Evolutionary conservation across 92 coral and sea anemone species (phyloP), one percentile per base, ranked within the genome.

Genomic region (Actinernus sp.): DNA sequence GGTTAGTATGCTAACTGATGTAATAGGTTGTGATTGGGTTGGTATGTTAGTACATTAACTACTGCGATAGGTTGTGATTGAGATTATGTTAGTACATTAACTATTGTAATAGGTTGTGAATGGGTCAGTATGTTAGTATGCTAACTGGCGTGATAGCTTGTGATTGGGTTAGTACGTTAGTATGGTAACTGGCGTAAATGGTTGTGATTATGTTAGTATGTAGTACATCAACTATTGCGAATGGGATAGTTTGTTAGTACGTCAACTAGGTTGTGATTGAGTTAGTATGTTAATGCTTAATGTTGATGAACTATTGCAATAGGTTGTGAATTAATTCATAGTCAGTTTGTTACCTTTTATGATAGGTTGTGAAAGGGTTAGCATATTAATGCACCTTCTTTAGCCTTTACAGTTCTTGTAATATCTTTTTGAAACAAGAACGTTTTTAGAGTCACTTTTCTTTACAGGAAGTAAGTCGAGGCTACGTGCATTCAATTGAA

Each of bases 1-100:
- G 52, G 17, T 45, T 45, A 45, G 52, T 45, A 45, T 18, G 52
- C 19, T 7, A 7, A 14, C 19, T 9, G 10, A 9, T 6, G 41
- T 18, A 17, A 45, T 45, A 23, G 10, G 52, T 18, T 45, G 52
- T 45, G 52, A 45, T 6, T 45, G 52, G n/a, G n/a, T n/a, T n/a
- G n/a, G n/a, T n/a, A n/a, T n/a, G 52, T 45, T 45, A 45, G 52
- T 45, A 45, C 19, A 23, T 45, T 7, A 18, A 4, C 18, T 45
- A 8, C 4, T 45, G 19, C 19, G 52, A 18, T 45, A 17, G 18
- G 19, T 18, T 45, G 52, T 45, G 52, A 45, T 6, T 45, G 10
- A 4, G n/a, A 45, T 12, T 45, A 45, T 45, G 52, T 45, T 45
- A 34, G 41, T 34, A 34, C 14, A 45, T 45, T 12, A 18, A 9